Conservation (phyloP, 2,888 invertebrate species). For the Megaustenia siamemsis region DNA sequence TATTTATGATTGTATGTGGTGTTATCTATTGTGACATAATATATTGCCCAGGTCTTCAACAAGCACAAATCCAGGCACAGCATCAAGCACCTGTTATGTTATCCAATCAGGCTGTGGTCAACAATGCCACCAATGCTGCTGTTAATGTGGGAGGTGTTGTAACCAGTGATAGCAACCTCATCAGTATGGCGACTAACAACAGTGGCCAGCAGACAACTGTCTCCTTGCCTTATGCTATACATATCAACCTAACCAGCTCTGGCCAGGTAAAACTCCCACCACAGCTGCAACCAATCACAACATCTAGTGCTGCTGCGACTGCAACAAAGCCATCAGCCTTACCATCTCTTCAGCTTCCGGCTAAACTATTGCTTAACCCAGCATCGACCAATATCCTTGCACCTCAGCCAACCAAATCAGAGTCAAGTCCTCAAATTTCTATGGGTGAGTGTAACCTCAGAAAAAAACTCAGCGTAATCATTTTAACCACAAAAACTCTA, state of each 20-base stretch:
- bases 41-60: constrained; percentile 22
- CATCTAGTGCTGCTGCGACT: constrained; percentile 43
- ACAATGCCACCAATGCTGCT: constrained; percentile 27
- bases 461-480: no score
- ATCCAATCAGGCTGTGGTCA: neutral
- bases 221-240: constrained; percentile 54
- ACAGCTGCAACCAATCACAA: constrained; percentile 51
- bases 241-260: constrained; percentile 55
- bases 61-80: constrained; percentile 21
- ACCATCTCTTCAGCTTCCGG: constrained; percentile 38
- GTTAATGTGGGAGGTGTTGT: constrained; percentile 56
- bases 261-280: constrained; percentile 50
- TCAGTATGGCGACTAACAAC: constrained; percentile 13
- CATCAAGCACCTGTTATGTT: constrained; percentile 25
- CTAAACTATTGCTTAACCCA: constrained; percentile 52
- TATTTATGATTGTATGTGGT: neutral
- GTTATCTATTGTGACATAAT: neutral
- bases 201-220: constrained; percentile 42
- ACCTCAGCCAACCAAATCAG: constrained; percentile 28
- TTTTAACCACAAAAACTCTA: no score
- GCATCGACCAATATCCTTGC: neutral
- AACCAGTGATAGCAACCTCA: constrained; percentile 55
- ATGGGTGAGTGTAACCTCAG: constrained; percentile 49
- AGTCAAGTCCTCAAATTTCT: constrained; percentile 9
- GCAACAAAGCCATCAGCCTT: constrained; percentile 49